These are phyloP conservation scores for Vireo griseus DNA, from an alignment of 2,797 vertebrate species.

Conservation along the genomic window DNA sequence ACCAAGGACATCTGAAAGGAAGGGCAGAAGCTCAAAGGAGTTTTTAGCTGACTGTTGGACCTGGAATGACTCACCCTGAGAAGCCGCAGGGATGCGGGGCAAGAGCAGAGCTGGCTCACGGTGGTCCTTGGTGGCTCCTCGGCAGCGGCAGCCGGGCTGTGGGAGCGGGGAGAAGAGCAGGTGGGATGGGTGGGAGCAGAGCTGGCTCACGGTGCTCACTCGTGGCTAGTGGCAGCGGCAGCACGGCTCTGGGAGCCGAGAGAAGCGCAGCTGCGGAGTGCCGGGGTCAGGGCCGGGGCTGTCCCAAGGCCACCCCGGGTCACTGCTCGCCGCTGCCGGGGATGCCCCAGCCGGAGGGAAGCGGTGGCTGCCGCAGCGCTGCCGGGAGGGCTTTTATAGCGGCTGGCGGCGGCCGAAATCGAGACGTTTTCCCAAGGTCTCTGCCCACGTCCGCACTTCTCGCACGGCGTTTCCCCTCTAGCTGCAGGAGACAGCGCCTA, in stretches of 20 bases:
- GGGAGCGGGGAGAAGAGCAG: not conserved
- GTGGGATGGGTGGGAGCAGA: not conserved
- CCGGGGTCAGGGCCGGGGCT: fast-evolving
- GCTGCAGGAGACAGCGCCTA: not conserved
- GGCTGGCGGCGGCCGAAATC: not conserved
- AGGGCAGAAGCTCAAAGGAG: fast-evolving
- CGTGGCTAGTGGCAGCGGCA: not conserved
- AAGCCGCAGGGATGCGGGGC: not conserved
- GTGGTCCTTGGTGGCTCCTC: too few relatives aligned
- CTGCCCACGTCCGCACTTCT: not conserved
- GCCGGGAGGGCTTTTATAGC: not conserved
- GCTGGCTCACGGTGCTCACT: not conserved
- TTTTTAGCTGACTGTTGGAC: fast-evolving
- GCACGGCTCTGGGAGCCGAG: not conserved
- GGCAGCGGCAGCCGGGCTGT: not conserved
- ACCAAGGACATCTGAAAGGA: not conserved
- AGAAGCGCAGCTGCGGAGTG: not conserved
- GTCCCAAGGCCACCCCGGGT: not conserved
- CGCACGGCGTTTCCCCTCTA: not conserved
- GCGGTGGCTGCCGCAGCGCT: not conserved
- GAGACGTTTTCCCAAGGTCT: not conserved
- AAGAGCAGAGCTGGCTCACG: not conserved
- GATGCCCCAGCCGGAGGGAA: not conserved
- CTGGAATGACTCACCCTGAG: not conserved
- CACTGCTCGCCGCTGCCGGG: not conserved